Evolutionary conservation across 2,888 invertebrate species (phyloP), one percentile per base, ranked within the genome.

Genomic region (Phania funesta): DNA sequence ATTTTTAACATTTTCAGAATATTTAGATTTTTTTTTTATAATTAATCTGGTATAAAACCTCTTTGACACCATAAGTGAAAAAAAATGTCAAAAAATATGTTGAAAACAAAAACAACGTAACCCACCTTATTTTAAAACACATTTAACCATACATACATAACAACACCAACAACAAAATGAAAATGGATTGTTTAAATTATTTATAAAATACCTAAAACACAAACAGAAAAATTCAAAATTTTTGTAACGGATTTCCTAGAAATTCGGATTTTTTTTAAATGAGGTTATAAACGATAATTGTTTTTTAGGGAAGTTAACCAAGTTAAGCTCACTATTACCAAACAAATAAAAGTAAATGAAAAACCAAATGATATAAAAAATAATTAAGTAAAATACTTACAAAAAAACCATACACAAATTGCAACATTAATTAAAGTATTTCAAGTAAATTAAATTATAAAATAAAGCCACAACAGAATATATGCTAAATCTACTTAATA

Each of bases 281-380:
- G 73, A 74, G 77, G 62, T 58, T 78, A 75, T 75, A 83, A 77
- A 77, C 77, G 54, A 62, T 62, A 77, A 75, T 62, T 80, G 75
- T 80, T 83, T 68, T 76, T 83, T 81, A 81, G 83, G 83, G 81
- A 84, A 81, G 83, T 83, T 81, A 83, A 78, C 81, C 78, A 83
- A 75, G 81, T 84, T 84, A 83, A 80, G 70, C 77, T 80, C 74
- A 80, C 77, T 80, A 74, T 70, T 78, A 78, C 26, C 54, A 83
- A 67, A 81, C 2, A 29, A 58, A 76, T 5, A 35, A 54, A 56
- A 64, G 16, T 20, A 60, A 82, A 56, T 52, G 29, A 73, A 56
- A 70, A 68, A 65, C 50, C 20, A 68, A 46, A 54, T 70, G 46
- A 52, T 54, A 50, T 52, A 75, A 46, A 29, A 68, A 71, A 65